Evolutionary conservation across 2,113 vertebrate genomes (phyloP).

Genomic region (Notothenia rossii): DNA sequence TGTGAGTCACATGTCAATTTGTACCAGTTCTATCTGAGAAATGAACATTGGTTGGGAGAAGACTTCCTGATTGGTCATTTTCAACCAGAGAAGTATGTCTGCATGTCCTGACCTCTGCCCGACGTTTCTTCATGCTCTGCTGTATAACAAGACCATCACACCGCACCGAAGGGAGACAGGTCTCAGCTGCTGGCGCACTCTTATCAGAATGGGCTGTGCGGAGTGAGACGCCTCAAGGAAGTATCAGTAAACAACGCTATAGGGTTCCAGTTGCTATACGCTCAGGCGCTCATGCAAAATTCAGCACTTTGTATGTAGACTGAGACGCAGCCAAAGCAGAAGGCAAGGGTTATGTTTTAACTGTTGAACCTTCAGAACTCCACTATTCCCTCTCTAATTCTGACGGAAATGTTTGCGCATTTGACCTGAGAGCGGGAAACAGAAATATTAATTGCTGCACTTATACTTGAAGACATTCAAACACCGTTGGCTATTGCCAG

Average conservation of each 20-base stretch:
- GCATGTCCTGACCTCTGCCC: conserved; percentile 74
- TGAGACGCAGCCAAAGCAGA: conserved; percentile 55
- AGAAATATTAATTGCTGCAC: conserved; percentile 74
- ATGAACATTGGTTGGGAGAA: conserved; percentile 60
- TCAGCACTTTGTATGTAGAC: conserved; percentile 71
- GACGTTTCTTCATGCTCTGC: conserved; percentile 66
- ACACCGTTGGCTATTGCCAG: conserved; percentile 84
- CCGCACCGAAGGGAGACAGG: conserved; percentile 67
- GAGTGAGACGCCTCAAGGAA: conserved; percentile 71
- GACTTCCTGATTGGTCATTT: conserved; percentile 76
- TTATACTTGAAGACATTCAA: conserved; percentile 82
- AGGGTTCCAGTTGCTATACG: conserved; percentile 75
- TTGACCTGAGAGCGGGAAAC: conserved; percentile 60
- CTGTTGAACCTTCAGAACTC: conserved; percentile 89
- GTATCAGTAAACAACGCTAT: conserved; percentile 78
- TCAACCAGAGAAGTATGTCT: conserved; percentile 65
- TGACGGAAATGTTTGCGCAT: conserved; percentile 83
- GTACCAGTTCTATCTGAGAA: conserved; percentile 35
- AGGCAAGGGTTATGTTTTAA: conserved; percentile 83
- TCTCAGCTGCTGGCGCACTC: conserved; percentile 68
- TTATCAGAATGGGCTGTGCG: conserved; percentile 58
- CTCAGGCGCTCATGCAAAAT: conserved; percentile 81
- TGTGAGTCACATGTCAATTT: conserved; percentile 70
- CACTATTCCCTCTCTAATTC: conserved; percentile 65
- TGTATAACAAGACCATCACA: conserved; percentile 76